A percentile compares a stretch with the other conserved stretches of the same genome.
phyloP scores from a whole-genome alignment of 35 echinoderm and acorn worm species.

The Lytechinus pictus region DNA sequence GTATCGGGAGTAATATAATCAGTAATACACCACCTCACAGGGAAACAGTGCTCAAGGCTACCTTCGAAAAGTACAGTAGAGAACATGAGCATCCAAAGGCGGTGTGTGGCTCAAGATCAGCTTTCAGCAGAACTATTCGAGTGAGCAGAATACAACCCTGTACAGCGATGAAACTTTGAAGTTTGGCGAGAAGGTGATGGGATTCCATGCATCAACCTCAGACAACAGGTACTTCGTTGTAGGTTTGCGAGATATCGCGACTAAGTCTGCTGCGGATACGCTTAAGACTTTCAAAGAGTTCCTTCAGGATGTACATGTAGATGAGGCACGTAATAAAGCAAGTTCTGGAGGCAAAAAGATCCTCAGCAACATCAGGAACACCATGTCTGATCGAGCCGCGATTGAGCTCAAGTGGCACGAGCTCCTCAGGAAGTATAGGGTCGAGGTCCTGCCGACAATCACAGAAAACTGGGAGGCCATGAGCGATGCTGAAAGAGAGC shows the following conservation, averaged over 20 bases:
- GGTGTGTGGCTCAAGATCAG: neutral
- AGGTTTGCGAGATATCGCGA: conserved; percentile 46
- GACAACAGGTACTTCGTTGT: conserved; percentile 32
- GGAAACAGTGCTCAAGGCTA: neutral
- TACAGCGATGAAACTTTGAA: conserved; percentile 1
- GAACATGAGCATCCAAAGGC: too few relatives aligned
- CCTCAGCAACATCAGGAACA: conserved; percentile 60
- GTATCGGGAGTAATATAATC: neutral
- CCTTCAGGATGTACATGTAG: conserved; percentile 57
- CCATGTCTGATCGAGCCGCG: conserved; percentile 53
- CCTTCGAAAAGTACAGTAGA: neutral
- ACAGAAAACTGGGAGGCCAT: neutral
- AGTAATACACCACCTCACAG: neutral
- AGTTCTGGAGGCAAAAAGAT: conserved; percentile 34
- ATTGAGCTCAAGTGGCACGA: conserved; percentile 52
- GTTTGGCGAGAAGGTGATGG: conserved; percentile 26
- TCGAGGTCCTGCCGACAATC: conserved; percentile 9
- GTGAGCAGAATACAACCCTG: neutral
- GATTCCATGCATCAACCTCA: neutral
- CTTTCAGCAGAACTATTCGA: neutral
- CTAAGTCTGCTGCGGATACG: conserved; percentile 60
- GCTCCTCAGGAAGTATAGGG: neutral
- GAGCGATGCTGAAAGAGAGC: neutral
- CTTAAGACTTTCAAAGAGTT: conserved; percentile 56
- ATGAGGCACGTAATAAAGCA: neutral